phyloP scores from a whole-genome alignment of 2,113 vertebrate genomes.

The Myxocyprinus asiaticus region DNA sequence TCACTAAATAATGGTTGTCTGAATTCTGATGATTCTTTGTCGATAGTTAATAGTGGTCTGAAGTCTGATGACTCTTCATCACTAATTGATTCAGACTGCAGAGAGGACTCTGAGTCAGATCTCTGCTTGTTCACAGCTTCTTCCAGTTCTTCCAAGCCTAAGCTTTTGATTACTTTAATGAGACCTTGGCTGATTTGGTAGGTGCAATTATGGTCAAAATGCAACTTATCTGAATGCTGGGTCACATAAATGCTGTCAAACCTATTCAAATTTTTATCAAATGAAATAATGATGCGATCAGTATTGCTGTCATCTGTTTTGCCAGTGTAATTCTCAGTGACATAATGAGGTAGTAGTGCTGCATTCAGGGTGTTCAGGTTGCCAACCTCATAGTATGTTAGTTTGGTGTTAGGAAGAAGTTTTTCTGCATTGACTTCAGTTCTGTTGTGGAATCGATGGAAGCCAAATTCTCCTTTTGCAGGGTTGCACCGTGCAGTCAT shows the following conservation, averaged over 20 bases:
- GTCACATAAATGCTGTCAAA: conserved; percentile 31
- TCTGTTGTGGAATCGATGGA: conserved; percentile 31
- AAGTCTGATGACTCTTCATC: neutral
- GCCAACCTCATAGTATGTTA: conserved; percentile 26
- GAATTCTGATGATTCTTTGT: too few species aligned
- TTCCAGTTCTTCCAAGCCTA: neutral
- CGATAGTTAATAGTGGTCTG: neutral
- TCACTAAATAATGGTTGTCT: neutral
- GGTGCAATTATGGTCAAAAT: neutral
- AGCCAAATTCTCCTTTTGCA: neutral
- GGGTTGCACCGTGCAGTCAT: neutral
- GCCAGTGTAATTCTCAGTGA: neutral
- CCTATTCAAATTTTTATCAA: neutral
- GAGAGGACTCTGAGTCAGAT: neutral
- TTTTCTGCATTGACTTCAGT: neutral
- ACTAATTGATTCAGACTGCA: neutral
- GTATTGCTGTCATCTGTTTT: neutral
- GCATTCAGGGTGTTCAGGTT: neutral
- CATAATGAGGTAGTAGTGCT: neutral
- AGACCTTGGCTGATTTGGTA: neutral
- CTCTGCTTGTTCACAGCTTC: neutral
- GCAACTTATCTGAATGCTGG: neutral
- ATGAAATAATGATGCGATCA: conserved; percentile 21
- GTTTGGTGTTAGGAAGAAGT: neutral
- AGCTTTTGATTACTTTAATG: neutral